Percentiles rank a stretch among this genome's conserved stretches.
Conservation (phyloP, 2,113 vertebrate species). For the Rousettus leschenaultii region DNA sequence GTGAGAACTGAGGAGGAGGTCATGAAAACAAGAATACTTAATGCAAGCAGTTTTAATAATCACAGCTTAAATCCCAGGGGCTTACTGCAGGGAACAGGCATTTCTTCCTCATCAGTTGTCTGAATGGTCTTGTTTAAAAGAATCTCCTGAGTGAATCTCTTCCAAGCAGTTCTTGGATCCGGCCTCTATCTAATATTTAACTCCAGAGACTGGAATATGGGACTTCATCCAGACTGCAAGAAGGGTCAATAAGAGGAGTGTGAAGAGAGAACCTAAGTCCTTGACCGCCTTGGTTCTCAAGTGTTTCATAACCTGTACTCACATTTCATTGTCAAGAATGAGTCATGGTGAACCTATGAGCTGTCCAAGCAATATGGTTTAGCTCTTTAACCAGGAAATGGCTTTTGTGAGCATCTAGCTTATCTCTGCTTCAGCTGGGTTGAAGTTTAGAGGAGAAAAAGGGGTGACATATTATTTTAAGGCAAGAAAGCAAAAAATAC, state of each 20-base stretch:
- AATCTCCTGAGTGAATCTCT: neutral
- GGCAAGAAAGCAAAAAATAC: neutral
- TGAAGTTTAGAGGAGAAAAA: neutral
- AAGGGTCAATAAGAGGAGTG: rapidly evolving
- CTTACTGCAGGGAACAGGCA: neutral
- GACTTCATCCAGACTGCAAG: neutral
- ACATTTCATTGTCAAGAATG: neutral
- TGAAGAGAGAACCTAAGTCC: neutral
- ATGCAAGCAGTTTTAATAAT: neutral
- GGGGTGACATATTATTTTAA: neutral
- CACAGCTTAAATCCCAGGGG: neutral
- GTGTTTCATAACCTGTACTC: neutral
- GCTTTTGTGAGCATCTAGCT: neutral
- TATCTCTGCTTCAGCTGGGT: neutral
- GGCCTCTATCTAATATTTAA: neutral
- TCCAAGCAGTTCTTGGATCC: neutral
- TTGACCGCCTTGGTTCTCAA: neutral
- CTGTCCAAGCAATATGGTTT: neutral
- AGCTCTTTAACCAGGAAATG: neutral
- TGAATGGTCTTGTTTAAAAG: neutral
- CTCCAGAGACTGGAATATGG: neutral
- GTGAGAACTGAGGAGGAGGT: neutral
- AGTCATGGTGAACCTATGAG: neutral
- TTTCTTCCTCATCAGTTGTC: neutral
- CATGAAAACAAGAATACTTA: neutral